These are phyloP conservation scores for Lingula anatina DNA, from an alignment of 2,888 invertebrate genomes.

Conservation along the genomic window DNA sequence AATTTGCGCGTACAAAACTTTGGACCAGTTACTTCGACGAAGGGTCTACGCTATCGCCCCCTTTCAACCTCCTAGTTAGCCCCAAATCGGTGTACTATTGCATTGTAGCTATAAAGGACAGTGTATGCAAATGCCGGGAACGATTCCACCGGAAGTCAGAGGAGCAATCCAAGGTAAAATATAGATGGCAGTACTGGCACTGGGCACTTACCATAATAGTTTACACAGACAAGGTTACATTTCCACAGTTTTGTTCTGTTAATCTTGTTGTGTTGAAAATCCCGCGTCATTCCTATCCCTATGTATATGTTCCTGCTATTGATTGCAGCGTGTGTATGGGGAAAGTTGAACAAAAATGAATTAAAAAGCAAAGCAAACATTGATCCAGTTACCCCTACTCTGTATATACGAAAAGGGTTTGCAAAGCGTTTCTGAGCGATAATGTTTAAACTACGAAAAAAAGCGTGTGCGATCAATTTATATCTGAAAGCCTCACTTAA, in stretches of 20 bases:
- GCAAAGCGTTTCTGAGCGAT: too few species aligned
- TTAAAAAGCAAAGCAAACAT: too few species aligned
- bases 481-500: too few species aligned
- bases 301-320: background rate
- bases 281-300: background rate
- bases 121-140: slow-evolving; percentile 15
- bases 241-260: background rate
- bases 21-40: slow-evolving; percentile 61
- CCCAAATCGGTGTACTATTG: slow-evolving; percentile 54
- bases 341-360: too few species aligned
- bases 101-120: slow-evolving; percentile 16
- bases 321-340: background rate
- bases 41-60: slow-evolving; percentile 57
- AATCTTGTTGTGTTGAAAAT: background rate
- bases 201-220: background rate
- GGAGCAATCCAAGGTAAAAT: background rate
- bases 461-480: too few species aligned
- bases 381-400: too few species aligned
- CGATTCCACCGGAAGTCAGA: background rate
- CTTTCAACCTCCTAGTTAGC: slow-evolving; percentile 58
- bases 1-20: slow-evolving; percentile 58
- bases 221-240: background rate
- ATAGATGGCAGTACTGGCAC: background rate
- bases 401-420: too few species aligned
- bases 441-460: too few species aligned